These are phyloP conservation scores for cattle (Bos taurus) DNA, from an alignment of 2,113 vertebrate species.

Conservation along the genomic window ARS-UCD2.0 NC_037333.1:27055501-27056000, in stretches of 20 bases:
- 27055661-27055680: not conserved
- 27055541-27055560: not conserved
- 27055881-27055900: not conserved
- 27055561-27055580: not conserved
- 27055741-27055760: not conserved
- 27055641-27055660: not conserved
- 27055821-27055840: not conserved
- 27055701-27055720: not conserved
- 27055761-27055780: not conserved
- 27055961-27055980: not conserved
- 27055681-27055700: not conserved
- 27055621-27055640: not conserved
- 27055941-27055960: rapidly evolving
- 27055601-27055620: not conserved
- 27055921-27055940: not conserved
- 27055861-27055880: not conserved
- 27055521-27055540: not conserved
- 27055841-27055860: not conserved
- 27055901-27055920: not conserved
- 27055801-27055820: not conserved
- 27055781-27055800: not conserved
- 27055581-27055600: not conserved
- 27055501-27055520: not conserved
- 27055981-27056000: not conserved
- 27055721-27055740: not conserved